Conservation (phyloP, 2,888 invertebrate genomes). For the Aphidius colemani region DNA sequence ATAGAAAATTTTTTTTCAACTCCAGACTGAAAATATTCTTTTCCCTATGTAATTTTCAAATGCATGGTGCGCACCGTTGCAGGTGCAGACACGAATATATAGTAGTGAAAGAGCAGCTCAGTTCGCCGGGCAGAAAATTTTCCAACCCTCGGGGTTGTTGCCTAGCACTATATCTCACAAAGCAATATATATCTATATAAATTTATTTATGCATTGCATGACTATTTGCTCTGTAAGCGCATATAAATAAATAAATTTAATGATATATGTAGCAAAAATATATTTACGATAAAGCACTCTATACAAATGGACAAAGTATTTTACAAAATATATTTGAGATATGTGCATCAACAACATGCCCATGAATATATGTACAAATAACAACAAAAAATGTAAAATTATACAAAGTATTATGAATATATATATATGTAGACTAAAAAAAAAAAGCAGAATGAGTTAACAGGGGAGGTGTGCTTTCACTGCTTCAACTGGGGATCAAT, state of each 20-base stretch:
- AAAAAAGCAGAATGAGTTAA: slow-evolving; percentile 18
- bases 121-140: slow-evolving; percentile 49
- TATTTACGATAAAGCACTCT: no score
- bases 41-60: neutral
- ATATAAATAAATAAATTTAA: no score
- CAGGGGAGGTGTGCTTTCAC: slow-evolving; percentile 28
- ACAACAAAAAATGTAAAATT: neutral
- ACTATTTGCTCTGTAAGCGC: no score
- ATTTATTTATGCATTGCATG: no score
- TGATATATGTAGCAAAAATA: no score
- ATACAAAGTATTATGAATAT: neutral
- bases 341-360: no score
- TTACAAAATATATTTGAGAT: no score
- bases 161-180: slow-evolving; percentile 19
- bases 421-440: neutral
- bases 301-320: no score
- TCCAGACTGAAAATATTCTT: neutral
- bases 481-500: slow-evolving; percentile 14
- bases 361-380: no score
- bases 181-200: neutral
- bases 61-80: slow-evolving; percentile 57
- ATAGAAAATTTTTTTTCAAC: no score
- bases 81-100: slow-evolving; percentile 25
- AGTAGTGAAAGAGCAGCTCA: slow-evolving; percentile 29
- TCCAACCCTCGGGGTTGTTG: slow-evolving; percentile 37